Base-by-base conservation (phyloP, 2,888 invertebrate species). In the Limnephilus rhombicus region DNA sequence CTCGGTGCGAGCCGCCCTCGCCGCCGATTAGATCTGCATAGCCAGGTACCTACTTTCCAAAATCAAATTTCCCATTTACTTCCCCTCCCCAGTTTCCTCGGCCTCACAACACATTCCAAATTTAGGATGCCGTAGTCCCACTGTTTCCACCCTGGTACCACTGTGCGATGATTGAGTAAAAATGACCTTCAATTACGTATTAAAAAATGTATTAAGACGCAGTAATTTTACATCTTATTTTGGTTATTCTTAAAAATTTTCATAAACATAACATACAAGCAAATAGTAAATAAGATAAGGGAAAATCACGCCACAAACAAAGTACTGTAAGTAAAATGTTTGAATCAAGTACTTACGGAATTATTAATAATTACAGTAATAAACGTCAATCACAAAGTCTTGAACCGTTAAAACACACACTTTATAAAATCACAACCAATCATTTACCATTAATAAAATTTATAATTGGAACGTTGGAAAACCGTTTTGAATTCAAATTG, bases 401-500 rank as follows among this genome's bases (percentile, higher is more conserved):
- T 68, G 68, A 2, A n/a, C 68, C 68, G 9, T n/a, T 68, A 24
- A 24, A 9, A 68, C n/a, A n/a, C 68, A 24, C 2, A 9, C 24
- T 24, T 68, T 68, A 68, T 68, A 68, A 68, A 24, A 68, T 68
- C 24, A 7, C 9, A 24, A 68, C 24, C 68, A 68, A 68, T 68
- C 68, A 68, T 24, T 68, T 68, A 68, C 7, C 24, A 68, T 24
- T 7, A 68, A 68, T 68, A 68, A n/a, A 68, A 68, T 68, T 68
- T 53, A 53, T 53, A 53, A 53, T 53, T 53, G 18, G 53, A 53
- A 53, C 53, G 18, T 9, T 68, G 68, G 24, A 68, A n/a, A 9
- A 68, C 9, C 24, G 68, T 68, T 86, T 45, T 45, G 29, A 45
- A 86, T 41, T 86, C n/a, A 68, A 88, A 68, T 34, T 88, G 88